These are phyloP conservation scores for Aphaenogaster rudis DNA, from an alignment of 1,140 invertebrate species.

Conservation along the genomic window DNA sequence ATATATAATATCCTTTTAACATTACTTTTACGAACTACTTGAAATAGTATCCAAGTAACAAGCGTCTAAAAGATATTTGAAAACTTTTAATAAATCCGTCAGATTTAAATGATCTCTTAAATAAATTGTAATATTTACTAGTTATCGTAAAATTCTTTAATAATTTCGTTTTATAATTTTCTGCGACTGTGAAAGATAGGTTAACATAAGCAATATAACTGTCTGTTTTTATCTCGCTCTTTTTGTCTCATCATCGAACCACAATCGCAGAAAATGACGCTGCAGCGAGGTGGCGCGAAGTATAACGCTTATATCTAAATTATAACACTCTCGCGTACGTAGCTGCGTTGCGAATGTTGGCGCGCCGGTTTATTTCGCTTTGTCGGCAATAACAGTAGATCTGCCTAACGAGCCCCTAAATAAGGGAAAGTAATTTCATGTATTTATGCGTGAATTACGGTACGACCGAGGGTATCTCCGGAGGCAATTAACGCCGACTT, in stretches of 20 bases:
- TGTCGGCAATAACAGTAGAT: slow-evolving; percentile 86
- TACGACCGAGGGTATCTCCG: slow-evolving; percentile 78
- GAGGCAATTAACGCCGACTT: slow-evolving; percentile 86
- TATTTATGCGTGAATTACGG: slow-evolving; percentile 87
- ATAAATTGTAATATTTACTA: neutral
- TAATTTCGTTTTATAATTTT: neutral
- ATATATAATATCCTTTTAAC: neutral
- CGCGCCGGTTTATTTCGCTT: slow-evolving; percentile 76
- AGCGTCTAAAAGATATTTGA: neutral
- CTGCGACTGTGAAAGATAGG: neutral
- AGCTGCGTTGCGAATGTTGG: slow-evolving; percentile 70
- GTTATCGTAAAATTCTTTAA: neutral
- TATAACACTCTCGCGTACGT: slow-evolving; percentile 65
- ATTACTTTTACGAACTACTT: slow-evolving; percentile 3
- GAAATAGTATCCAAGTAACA: slow-evolving; percentile 16
- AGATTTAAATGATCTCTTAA: slow-evolving; percentile 6
- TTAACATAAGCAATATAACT: neutral
- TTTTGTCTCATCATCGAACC: slow-evolving; percentile 30
- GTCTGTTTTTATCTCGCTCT: neutral
- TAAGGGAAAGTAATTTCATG: slow-evolving; percentile 87
- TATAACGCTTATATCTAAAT: slow-evolving; percentile 61
- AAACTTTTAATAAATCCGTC: slow-evolving; percentile 2
- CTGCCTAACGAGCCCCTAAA: slow-evolving; percentile 86
- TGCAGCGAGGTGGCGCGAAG: slow-evolving; percentile 4
- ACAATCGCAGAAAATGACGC: neutral